These are phyloP conservation scores for Hecatera dysodea DNA, from an alignment of 2,888 invertebrate species.

Conservation along the genomic window DNA sequence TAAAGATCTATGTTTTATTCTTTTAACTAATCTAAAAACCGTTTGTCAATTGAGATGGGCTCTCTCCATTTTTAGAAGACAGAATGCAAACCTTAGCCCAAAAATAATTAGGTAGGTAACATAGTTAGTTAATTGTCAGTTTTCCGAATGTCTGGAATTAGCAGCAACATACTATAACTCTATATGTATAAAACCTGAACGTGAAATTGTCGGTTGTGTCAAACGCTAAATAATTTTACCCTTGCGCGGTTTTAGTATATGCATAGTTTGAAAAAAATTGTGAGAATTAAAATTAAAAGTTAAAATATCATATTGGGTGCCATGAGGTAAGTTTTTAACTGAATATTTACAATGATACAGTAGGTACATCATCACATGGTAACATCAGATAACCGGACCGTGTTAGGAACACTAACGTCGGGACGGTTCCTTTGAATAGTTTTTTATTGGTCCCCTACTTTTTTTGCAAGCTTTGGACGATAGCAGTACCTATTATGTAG, in stretches of 20 bases:
- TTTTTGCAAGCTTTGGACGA: too few relatives aligned
- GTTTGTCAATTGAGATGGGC: too few relatives aligned
- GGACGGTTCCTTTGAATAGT: too few relatives aligned
- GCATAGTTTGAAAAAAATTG: not conserved
- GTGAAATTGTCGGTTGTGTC: not conserved
- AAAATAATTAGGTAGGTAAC: not conserved
- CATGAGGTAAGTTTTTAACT: slow-evolving; percentile 35
- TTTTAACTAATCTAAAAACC: too few relatives aligned
- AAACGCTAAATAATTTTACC: not conserved
- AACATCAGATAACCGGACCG: too few relatives aligned
- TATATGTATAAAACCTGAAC: slow-evolving; percentile 6
- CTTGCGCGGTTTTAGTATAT: not conserved
- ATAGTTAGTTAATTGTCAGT: not conserved
- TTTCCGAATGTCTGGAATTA: not conserved
- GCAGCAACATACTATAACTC: not conserved
- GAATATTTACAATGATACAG: not conserved
- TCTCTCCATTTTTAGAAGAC: too few relatives aligned
- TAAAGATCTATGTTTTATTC: too few relatives aligned
- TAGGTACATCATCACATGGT: too few relatives aligned
- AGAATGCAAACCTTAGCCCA: too few relatives aligned
- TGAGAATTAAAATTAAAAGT: not conserved
- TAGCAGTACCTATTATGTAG: too few relatives aligned
- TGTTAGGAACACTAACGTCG: too few relatives aligned
- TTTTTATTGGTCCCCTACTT: too few relatives aligned
- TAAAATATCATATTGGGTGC: not conserved